A percentile compares a stretch with the other conserved stretches of the same genome.
phyloP scores from a whole-genome alignment of 1,140 invertebrate species.

The Megalonaias nervosa region DNA sequence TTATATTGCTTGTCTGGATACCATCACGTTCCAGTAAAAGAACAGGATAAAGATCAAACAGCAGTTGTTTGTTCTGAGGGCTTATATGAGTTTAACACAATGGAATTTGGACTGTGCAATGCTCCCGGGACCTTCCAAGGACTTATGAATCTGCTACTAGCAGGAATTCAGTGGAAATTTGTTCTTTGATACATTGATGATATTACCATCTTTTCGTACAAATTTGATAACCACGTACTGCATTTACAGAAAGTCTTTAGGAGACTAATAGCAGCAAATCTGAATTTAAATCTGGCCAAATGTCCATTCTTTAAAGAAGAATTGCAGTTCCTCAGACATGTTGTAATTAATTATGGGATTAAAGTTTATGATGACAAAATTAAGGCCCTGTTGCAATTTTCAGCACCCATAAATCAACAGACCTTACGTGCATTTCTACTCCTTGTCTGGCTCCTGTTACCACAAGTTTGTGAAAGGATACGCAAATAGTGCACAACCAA shows the following conservation, averaged over 20 bases:
- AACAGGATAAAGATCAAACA: conserved; percentile 11
- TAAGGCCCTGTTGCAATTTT: no score
- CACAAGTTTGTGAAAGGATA: no score
- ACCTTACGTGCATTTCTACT: no score
- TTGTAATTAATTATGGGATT: no score
- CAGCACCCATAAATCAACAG: no score
- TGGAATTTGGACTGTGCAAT: conserved; percentile 15
- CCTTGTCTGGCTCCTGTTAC: no score
- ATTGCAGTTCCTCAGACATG: no score
- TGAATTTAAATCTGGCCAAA: no score
- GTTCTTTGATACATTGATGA: conserved; percentile 14
- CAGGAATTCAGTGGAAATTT: conserved; percentile 8
- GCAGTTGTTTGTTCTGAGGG: conserved; percentile 10
- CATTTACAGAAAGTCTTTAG: conserved; percentile 10
- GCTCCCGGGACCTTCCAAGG: conserved; percentile 11
- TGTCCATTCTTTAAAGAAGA: no score
- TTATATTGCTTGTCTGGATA: background rate
- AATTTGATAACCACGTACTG: conserved; percentile 1
- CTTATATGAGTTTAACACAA: conserved; percentile 6
- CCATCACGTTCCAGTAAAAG: background rate
- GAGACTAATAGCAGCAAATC: no score
- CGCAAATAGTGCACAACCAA: no score
- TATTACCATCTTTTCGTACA: background rate
- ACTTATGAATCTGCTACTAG: conserved; percentile 8
- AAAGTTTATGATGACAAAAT: no score